A percentile compares a stretch with the other conserved stretches of the same genome.
Conservation (phyloP, 2,888 invertebrate genomes). For the Erynnis tages region DNA sequence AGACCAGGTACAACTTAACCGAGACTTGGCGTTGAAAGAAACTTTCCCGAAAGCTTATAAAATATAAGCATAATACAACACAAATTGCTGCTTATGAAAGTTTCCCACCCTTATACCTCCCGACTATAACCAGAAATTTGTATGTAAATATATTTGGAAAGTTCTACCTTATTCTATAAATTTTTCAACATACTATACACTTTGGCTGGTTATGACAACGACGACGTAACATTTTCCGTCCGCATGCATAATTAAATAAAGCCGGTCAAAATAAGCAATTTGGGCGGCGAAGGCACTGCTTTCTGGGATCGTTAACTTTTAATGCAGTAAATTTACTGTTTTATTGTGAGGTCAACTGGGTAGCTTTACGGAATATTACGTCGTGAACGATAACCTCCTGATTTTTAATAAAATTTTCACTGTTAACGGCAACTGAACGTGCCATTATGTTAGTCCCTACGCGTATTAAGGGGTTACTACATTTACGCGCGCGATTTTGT, state of each 20-base stretch:
- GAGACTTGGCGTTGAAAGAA: not conserved
- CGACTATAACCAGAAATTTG: slow-evolving; percentile 6
- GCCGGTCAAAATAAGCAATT: slow-evolving; percentile 74
- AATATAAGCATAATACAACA: slow-evolving; percentile 9
- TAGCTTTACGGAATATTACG: slow-evolving; percentile 18
- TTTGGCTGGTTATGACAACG: slow-evolving; percentile 27
- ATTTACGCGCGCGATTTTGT: no score
- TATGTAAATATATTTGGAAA: slow-evolving; percentile 21
- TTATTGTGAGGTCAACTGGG: slow-evolving; percentile 27
- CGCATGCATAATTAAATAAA: slow-evolving; percentile 73
- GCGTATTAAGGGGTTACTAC: no score
- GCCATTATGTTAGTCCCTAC: no score
- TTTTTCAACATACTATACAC: slow-evolving; percentile 24
- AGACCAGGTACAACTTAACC: not conserved
- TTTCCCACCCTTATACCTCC: slow-evolving; percentile 1
- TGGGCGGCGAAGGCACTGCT: slow-evolving; percentile 67
- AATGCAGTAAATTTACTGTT: slow-evolving; percentile 41
- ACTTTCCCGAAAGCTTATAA: slow-evolving; percentile 5
- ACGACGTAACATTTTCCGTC: slow-evolving; percentile 31
- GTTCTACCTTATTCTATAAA: slow-evolving; percentile 23
- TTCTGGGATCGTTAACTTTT: slow-evolving; percentile 67
- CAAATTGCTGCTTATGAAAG: slow-evolving; percentile 15
- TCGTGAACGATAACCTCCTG: slow-evolving; percentile 10
- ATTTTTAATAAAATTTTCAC: slow-evolving; percentile 16
- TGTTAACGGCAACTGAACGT: no score